Base-by-base conservation (phyloP, 2,888 invertebrate genomes). In the Parnassius smintheus region DNA sequence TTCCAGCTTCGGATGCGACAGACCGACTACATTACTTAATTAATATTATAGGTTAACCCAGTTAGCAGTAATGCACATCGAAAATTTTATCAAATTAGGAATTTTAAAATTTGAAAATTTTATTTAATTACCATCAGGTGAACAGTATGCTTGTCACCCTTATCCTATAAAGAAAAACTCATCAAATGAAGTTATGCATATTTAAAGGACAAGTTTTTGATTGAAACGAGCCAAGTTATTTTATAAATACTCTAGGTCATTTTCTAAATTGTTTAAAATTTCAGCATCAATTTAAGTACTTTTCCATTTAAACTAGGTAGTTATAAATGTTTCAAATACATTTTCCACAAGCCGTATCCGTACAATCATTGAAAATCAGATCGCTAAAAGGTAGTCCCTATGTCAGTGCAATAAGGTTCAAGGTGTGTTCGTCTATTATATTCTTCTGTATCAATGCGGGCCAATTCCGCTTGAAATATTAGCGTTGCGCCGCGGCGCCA, bases 381-480 rank as follows among this genome's bases (percentile, higher is more conserved):
- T 41, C 9, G 9, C 10, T 2, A 2, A n/a, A 35, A 49, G 10
- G 1, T 48, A 35, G 56, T 9, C 35, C 10, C 25, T 49, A 49
- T n/a, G 0, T 1, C 9, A n/a, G 11, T 35, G 35, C 48, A 13
- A 41, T 56, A 35, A 10, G 35, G 48, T 48, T 41, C 10, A 48
- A 46, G 48, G n/a, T 35, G 4, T 13, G 7, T 18, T 7, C 7
- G 13, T n/a, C 18, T 49, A 11, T 11, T 44, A 44, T 44, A 11
- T 11, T 44, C 44, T 11, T 10, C 44, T 44, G 44, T 44, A 44
- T 2, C 9, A 54, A 13, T 22, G 18, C 13, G 8, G 10, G 35
- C 13, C n/a, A 45, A 35, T 42, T 9, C 50, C 13, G 56, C 44
- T 11, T 58, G 50, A 58, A 50, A 58, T 58, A 58, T 58, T 58